Base-by-base conservation (phyloP, 2,113 vertebrate species). In the Gallinago jamesoni region DNA sequence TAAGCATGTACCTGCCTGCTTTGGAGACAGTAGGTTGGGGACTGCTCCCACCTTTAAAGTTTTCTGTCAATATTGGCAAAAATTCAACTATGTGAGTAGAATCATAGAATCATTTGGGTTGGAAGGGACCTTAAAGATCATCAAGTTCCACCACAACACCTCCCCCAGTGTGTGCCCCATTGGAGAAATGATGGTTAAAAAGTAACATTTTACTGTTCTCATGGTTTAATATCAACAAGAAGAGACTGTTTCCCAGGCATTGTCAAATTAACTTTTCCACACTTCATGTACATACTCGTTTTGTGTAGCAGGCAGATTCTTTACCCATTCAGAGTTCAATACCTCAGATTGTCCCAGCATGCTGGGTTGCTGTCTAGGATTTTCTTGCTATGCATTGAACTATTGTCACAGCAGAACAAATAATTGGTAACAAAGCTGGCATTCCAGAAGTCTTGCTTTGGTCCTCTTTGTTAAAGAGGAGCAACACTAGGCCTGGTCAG, bases 271-370 rank as follows among this genome's bases (percentile, higher is more conserved):
- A n/a, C 33, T 57, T 68, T 56, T n/a, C 60, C 33, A 39, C 60
- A 20, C 33, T 56, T 10, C 9, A 10, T 27, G 22, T 28, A 70
- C n/a, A 27, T 12, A 8, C 8, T 31, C 2, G 0, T 10, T 73
- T 41, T 20, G 22, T 43, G 41, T 43, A 67, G 48, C 48, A 55
- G 18, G 21, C 30, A 59, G 24, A 9, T 53, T 30, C 35, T 30
- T 62, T 7, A 72, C n/a, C 28, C 10, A 0, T 33, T n/a, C 35
- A 7, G 33, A 73, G 33, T 35, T 63, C 31, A 33, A 18, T 0
- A 2, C 8, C 53, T 39, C 23, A 6, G 39, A 50, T 21, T 20
- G 47, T 83, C n/a, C 39, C 41, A 27, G 9, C 11, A 10, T 4
- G 19, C 11, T 25, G n/a, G 19, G 25, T 60, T 48, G 53, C 64